phyloP scores from a whole-genome alignment of 2,888 invertebrate species.

The Eucera pruinosa region DNA sequence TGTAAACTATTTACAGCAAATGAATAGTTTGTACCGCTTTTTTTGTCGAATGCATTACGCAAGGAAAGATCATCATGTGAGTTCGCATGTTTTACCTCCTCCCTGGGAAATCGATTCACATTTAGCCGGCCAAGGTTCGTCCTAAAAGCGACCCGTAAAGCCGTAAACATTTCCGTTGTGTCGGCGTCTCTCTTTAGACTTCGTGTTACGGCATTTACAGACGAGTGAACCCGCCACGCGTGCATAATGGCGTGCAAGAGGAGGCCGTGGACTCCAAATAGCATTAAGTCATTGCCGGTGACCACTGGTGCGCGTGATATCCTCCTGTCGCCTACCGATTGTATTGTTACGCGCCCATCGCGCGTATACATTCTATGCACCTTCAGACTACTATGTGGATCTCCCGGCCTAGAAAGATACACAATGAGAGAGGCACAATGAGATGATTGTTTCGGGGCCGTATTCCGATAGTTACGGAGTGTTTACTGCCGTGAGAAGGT shows the following conservation, averaged over 20 bases:
- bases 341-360: slow-evolving; percentile 57
- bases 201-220: slow-evolving; percentile 59
- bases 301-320: slow-evolving; percentile 68
- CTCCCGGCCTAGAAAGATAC: slow-evolving; percentile 36
- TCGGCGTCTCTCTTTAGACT: slow-evolving; percentile 46
- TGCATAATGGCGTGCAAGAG: slow-evolving; percentile 66
- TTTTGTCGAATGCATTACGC: neutral
- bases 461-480: slow-evolving; percentile 34
- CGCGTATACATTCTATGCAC: slow-evolving; percentile 30
- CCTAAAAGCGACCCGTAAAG: slow-evolving; percentile 26
- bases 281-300: slow-evolving; percentile 74
- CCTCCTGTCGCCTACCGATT: slow-evolving; percentile 68
- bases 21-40: neutral
- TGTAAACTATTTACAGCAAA: neutral
- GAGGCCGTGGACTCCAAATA: slow-evolving; percentile 64
- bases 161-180: slow-evolving; percentile 47
- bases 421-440: slow-evolving; percentile 59
- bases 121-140: slow-evolving; percentile 13
- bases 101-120: slow-evolving; percentile 19
- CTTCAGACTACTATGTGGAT: slow-evolving; percentile 39
- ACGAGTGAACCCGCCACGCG: slow-evolving; percentile 64
- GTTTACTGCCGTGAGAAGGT: slow-evolving; percentile 53
- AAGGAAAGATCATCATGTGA: neutral
- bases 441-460: slow-evolving; percentile 63
- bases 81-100: slow-evolving; percentile 2